These are phyloP conservation scores for Ceriagrion tenellum DNA, from an alignment of 2,888 invertebrate species.

Conservation along the genomic window DNA sequence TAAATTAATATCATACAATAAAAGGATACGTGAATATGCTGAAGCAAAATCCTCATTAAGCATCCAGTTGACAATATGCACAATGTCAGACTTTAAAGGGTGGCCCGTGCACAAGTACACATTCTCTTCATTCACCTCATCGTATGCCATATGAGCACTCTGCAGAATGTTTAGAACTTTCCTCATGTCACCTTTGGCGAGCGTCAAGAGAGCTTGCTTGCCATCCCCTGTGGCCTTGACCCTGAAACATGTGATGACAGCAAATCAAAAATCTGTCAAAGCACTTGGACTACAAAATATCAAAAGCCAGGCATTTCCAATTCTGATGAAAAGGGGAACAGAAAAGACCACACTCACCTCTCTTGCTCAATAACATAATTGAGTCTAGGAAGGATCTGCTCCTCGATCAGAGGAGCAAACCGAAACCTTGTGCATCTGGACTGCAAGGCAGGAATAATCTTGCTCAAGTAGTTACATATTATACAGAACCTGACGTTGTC, in stretches of 20 bases:
- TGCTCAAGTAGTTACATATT: conserved; percentile 98
- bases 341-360: conserved; percentile 81
- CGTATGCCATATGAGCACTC: conserved; percentile 96
- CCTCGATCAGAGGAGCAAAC: conserved; percentile 92
- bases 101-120: conserved; percentile 99
- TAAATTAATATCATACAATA: too few species aligned
- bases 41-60: conserved; percentile 87
- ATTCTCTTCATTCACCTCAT: conserved; percentile 91
- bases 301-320: conserved; percentile 33
- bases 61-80: conserved; percentile 92
- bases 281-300: neutral
- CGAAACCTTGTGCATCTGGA: conserved; percentile 98
- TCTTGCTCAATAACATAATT: conserved; percentile 91
- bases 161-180: conserved; percentile 97
- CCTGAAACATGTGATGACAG: conserved; percentile 78
- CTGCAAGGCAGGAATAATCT: conserved; percentile 99
- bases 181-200: conserved; percentile 98
- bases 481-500: conserved; percentile 99
- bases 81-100: conserved; percentile 93
- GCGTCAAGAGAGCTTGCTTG: conserved; percentile 90
- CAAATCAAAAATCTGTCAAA: neutral
- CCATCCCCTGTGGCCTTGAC: conserved; percentile 92
- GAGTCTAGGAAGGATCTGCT: conserved; percentile 94
- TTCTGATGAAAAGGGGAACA: conserved; percentile 3
- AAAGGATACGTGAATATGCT: conserved; percentile 90